Evolutionary conservation across 2,113 vertebrate genomes (phyloP), one percentile per base, ranked within the genome.

Genomic region (Danionella cerebrum): DNA sequence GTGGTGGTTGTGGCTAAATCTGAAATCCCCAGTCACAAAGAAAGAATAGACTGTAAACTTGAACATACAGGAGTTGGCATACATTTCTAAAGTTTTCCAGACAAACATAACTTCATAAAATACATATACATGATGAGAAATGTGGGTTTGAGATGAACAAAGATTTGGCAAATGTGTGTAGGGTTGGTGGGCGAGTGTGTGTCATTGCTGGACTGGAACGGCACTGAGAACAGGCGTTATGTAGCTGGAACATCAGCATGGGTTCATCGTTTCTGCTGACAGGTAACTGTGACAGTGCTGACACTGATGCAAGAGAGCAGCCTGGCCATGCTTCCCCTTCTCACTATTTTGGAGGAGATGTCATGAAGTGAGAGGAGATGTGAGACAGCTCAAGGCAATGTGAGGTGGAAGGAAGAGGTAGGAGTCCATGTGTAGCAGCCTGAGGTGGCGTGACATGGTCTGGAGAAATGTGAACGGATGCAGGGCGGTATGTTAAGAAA

Each of bases 281-380:
- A 60, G 58, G 25, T 45, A 44, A 31, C 39, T 44, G 25, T 14
- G 57, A 60, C 58, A 44, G 39, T 31, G 58, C 25, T 60, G 39
- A 60, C 25, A 29, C 39, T 45, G 12, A 59, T 59, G 39, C 14
- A 60, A 44, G 6, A 11, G 39, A 29, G 39, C 14, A 29, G 57
- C 14, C 38, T 19, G 39, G 39, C 14, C 10, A 29, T 29, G 25
- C 24, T 31, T 44, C 31, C 18, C 39, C 12, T 4, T 21, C 27
- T 11, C 22, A 19, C 25, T 31, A 31, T 44, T 60, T 19, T 19
- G 14, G 58, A 60, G 51, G 39, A 29, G n/a, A 45, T 21, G 58
- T 60, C 39, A 60, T 14, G 11, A 1, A 9, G 25, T 31, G 58
- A 44, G 25, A 45, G 58, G 14, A 19, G 57, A 60, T 60, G 25